Evolutionary conservation across 1,140 invertebrate genomes (phyloP).

Genomic region (Drosophila guanche): DNA sequence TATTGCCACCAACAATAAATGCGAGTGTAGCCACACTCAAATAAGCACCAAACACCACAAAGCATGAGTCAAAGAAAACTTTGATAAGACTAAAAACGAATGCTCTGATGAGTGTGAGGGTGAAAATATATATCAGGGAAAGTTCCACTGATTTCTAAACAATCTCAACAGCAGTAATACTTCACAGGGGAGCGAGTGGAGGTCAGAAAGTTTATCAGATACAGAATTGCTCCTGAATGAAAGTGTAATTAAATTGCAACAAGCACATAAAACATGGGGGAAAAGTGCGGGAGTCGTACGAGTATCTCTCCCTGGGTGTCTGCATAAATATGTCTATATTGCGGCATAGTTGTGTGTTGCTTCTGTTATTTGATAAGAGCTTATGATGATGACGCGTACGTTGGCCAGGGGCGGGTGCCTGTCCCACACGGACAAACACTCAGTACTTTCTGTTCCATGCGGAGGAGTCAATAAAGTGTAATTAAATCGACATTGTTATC

Average conservation of each 20-base stretch:
- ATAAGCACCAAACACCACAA: constrained; percentile 10
- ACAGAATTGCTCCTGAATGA: constrained; percentile 3
- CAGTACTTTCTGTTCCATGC: constrained; percentile 20
- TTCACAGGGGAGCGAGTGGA: constrained; percentile 1
- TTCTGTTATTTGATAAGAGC: constrained; percentile 73
- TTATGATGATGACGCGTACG: constrained; percentile 67
- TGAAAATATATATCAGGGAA: background rate
- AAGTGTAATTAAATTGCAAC: constrained; percentile 64
- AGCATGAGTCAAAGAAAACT: background rate
- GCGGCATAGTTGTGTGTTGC: constrained; percentile 50
- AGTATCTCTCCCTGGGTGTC: background rate
- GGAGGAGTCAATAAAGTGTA: constrained; percentile 75
- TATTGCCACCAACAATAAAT: constrained; percentile 20
- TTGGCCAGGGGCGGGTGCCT: constrained; percentile 2
- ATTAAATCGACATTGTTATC: constrained; percentile 81
- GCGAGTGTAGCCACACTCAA: background rate
- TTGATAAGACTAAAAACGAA: background rate
- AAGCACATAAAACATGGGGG: constrained; percentile 24
- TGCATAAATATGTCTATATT: constrained; percentile 31
- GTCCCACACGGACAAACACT: constrained; percentile 2
- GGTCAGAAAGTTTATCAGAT: constrained; percentile 17
- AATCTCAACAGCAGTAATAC: constrained; percentile 3
- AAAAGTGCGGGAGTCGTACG: background rate
- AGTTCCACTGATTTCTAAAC: background rate
- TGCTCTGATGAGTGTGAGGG: background rate